Evolutionary conservation across 1,140 invertebrate species (phyloP), one percentile per base, ranked within the genome.

Genomic region (Paralvinella palmiformis): DNA sequence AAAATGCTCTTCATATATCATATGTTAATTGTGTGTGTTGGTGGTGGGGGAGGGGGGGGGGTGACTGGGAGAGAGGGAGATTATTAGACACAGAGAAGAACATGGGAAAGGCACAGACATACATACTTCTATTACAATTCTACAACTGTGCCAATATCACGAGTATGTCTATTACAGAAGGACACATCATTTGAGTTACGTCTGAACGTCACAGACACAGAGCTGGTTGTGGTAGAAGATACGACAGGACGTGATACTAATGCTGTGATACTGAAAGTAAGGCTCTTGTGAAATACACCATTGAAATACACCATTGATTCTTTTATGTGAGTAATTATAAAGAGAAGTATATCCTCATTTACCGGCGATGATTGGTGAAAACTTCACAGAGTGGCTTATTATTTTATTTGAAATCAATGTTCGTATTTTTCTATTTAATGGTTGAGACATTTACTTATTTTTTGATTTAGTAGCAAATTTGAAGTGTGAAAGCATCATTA

Each of bases 201-300:
- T 79, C 82, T 98, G 3, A 98, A 97, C 81, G 88, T 98, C 3
- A 94, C 91, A 0, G 92, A 98, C 76, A 97, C 93, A 1, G 93
- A 98, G 82, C 81, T 98, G 29, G 92, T 98, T 27, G 82, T 98
- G 4, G 89, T 98, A 0, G 95, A 98, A 79, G 88, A 97, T 74
- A 88, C 89, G 3, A 88, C 90, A 2, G 82, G 89, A 0, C 86
- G 86, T 81, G 93, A 97, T 77, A 77, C 93, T 0, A 94, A 94
- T 80, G 92, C 94, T 31, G 91, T 97, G 3, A 98, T 98, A 74
- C 82, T 98, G 0, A 94, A 92, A 81, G 88, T 89, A 71, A 70
- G 59, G 48, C 20, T 24, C 2, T 58, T 15, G 31, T 32, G 17
- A 41, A 37, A 59, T n/a, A 35, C 32, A 5, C 20, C 27, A 22